Evolutionary conservation across 64 coral and sea anemone genomes (phyloP).

Genomic region (Cladopsammia gracilis): DNA sequence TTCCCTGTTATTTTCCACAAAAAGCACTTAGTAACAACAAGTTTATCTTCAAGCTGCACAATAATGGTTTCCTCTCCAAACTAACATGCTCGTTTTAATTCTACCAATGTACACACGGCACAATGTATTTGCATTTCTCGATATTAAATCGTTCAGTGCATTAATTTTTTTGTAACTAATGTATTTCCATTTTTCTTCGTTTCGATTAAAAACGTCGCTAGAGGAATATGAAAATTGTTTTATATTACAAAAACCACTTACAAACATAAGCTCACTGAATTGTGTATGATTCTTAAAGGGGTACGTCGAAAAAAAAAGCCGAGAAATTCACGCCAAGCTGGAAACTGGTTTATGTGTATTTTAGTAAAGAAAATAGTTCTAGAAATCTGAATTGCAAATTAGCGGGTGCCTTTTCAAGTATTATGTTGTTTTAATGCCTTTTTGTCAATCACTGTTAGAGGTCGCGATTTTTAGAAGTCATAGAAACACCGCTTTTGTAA

Average conservation of each 20-base stretch:
- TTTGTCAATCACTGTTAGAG: not conserved
- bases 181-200: not conserved
- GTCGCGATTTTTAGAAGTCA: not conserved
- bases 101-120: slow-evolving; percentile 6
- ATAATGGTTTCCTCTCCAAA: not conserved
- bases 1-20: slow-evolving; percentile 21
- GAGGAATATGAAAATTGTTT: not conserved
- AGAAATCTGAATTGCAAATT: slow-evolving; percentile 52
- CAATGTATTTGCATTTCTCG: slow-evolving; percentile 46
- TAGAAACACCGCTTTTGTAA: not conserved
- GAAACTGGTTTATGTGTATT: not conserved
- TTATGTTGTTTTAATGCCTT: not conserved
- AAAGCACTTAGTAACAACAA: slow-evolving; percentile 6
- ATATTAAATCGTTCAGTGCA: not conserved
- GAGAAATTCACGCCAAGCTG: not conserved
- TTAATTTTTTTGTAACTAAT: slow-evolving; percentile 53
- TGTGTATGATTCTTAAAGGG: not conserved
- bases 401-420: not conserved
- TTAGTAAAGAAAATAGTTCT: not conserved
- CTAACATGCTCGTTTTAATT: not conserved
- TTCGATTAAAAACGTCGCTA: not conserved
- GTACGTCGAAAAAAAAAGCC: not conserved
- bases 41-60: slow-evolving; percentile 11
- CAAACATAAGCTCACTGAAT: not conserved
- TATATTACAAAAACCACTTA: not conserved